Evolutionary conservation across 2,797 vertebrate genomes (phyloP).

Genomic region (Tragopan temminckii): DNA sequence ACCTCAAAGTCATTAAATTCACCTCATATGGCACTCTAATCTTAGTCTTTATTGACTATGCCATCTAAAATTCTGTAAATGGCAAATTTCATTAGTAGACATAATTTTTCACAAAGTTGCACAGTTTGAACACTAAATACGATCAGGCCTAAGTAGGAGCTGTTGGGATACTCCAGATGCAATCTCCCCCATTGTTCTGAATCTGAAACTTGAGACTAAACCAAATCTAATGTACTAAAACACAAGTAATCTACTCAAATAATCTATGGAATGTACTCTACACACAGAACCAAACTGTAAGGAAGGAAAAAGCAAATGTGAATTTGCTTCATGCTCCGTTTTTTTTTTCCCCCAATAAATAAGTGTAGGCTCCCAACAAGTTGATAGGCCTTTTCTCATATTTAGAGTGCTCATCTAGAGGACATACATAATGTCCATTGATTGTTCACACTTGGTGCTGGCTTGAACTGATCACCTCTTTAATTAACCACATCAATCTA

Average conservation of each 20-base stretch:
- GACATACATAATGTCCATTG: conserved; percentile 39
- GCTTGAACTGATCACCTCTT: conserved; percentile 67
- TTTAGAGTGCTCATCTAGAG: background rate
- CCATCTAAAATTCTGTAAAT: conserved; percentile 8
- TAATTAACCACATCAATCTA: conserved; percentile 70
- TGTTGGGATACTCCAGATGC: background rate
- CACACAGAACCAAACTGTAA: background rate
- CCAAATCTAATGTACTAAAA: accelerated
- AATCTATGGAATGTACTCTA: background rate
- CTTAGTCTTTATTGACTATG: background rate
- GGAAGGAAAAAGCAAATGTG: background rate
- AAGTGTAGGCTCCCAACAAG: background rate
- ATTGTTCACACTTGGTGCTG: conserved; percentile 30
- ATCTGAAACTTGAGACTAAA: background rate
- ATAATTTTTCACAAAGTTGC: conserved; percentile 5
- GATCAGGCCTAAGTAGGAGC: background rate
- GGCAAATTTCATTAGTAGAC: background rate
- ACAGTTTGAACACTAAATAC: background rate
- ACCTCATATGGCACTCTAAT: background rate
- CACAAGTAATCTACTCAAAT: background rate
- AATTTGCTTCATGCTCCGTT: background rate
- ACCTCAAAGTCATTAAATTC: conserved; percentile 15
- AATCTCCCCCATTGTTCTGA: background rate
- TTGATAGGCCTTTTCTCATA: background rate
- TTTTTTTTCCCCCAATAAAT: accelerated